These are phyloP conservation scores for Proisotoma minuta DNA, from an alignment of 2,888 invertebrate genomes.

Conservation along the genomic window DNA sequence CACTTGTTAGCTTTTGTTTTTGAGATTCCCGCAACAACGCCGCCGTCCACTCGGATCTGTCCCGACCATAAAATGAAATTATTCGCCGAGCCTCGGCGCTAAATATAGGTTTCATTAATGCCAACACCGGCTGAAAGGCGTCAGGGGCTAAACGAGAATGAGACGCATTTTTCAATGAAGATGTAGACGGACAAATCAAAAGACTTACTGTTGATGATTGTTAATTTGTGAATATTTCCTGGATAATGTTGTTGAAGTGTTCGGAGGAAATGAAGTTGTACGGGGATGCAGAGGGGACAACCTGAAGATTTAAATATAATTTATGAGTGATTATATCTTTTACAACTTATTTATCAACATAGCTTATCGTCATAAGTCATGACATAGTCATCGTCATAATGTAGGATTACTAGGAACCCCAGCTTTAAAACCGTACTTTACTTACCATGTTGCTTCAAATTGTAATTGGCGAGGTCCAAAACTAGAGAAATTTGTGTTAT, in stretches of 20 bases:
- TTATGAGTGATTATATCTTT: too few species aligned
- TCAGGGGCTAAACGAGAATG: background rate
- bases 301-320: too few species aligned
- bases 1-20: background rate
- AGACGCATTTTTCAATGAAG: too few species aligned
- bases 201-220: background rate
- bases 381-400: too few species aligned
- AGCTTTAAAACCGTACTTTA: too few species aligned
- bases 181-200: too few species aligned
- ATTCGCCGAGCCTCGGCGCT: background rate
- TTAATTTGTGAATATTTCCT: background rate
- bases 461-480: background rate
- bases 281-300: too few species aligned
- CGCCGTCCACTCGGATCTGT: background rate
- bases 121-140: background rate
- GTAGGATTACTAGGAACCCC: too few species aligned
- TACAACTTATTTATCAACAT: too few species aligned
- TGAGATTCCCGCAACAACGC: background rate
- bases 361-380: too few species aligned
- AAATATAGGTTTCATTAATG: background rate
- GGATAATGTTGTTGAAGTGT: constrained; percentile 1
- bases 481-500: background rate
- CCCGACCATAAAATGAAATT: background rate
- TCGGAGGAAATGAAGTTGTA: background rate
- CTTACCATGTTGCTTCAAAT: background rate